A percentile compares a stretch with the other conserved stretches of the same genome.
Evolutionary conservation across 1,140 invertebrate species (phyloP).

Genomic region (Caenorhabditis tropicalis): DNA sequence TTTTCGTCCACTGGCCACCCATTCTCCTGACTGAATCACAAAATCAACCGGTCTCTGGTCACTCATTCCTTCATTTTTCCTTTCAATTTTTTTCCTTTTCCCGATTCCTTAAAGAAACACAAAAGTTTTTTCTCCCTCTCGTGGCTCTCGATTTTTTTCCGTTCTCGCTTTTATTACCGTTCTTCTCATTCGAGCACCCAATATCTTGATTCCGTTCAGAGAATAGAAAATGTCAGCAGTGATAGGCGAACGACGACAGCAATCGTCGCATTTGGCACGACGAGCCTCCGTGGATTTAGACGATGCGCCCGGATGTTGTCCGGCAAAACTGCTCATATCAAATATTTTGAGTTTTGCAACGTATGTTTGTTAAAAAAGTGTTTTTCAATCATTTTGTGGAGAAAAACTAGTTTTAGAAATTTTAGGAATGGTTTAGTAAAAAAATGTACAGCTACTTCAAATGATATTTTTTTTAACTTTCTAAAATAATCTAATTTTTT

Average conservation of each 20-base stretch:
- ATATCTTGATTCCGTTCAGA: background rate
- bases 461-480: too few species aligned
- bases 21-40: conserved; percentile 3
- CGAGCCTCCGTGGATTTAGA: conserved; percentile 57
- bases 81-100: background rate
- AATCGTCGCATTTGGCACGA: conserved; percentile 48
- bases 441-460: too few species aligned
- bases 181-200: background rate
- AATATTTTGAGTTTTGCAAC: conserved; percentile 66
- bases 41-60: conserved; percentile 32
- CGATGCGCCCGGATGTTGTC: conserved; percentile 65
- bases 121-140: background rate
- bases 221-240: conserved; percentile 41
- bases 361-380: conserved; percentile 55
- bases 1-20: conserved; percentile 25
- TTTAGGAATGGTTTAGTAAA: too few species aligned
- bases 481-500: too few species aligned
- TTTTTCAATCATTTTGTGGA: too few species aligned
- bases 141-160: background rate
- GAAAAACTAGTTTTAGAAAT: too few species aligned
- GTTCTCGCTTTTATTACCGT: background rate
- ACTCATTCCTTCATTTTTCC: conserved; percentile 20
- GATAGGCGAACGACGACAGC: conserved; percentile 25
- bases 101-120: background rate
- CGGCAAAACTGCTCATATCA: conserved; percentile 66